These are phyloP conservation scores for Silurus aristotelis DNA, from an alignment of 2,797 vertebrate genomes.

Conservation along the genomic window DNA sequence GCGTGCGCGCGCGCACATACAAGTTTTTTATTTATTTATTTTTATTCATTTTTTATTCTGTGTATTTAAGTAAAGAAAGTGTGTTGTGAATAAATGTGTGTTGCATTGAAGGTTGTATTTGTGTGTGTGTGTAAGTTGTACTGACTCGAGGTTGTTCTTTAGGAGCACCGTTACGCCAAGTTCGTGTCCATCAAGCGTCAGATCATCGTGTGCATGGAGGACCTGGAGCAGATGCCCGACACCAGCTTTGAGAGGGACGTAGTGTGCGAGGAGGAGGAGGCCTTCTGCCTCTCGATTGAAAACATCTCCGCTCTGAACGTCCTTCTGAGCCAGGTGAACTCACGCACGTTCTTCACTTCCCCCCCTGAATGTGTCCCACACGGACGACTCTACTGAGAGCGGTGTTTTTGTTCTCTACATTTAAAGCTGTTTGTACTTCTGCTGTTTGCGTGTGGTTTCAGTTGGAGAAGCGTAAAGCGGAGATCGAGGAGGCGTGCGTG, in stretches of 20 bases:
- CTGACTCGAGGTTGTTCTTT: constrained; percentile 22
- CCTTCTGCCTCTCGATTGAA: constrained; percentile 85
- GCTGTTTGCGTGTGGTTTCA: constrained; percentile 53
- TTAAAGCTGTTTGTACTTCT: neutral
- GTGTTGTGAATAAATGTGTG: no score
- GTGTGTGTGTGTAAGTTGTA: neutral
- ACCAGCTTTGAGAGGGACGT: constrained; percentile 89
- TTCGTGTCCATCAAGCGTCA: constrained; percentile 81
- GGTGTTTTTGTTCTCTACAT: neutral
- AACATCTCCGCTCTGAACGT: constrained; percentile 83
- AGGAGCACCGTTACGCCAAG: constrained; percentile 79
- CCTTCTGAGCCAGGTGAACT: constrained; percentile 82
- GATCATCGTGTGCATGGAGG: constrained; percentile 84
- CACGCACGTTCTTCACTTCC: neutral
- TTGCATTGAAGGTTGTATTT: no score
- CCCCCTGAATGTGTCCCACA: no score
- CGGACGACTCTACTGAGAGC: neutral
- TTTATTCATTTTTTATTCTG: no score
- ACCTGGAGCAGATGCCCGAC: constrained; percentile 84
- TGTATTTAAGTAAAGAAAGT: no score
- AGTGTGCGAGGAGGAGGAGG: constrained; percentile 86
- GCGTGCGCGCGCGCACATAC: no score
- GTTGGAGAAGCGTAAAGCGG: constrained; percentile 78
- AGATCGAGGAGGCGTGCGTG: constrained; percentile 75
- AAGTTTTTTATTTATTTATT: no score